phyloP scores from a whole-genome alignment of 1,140 invertebrate genomes.

The Phthorimaea operculella region DNA sequence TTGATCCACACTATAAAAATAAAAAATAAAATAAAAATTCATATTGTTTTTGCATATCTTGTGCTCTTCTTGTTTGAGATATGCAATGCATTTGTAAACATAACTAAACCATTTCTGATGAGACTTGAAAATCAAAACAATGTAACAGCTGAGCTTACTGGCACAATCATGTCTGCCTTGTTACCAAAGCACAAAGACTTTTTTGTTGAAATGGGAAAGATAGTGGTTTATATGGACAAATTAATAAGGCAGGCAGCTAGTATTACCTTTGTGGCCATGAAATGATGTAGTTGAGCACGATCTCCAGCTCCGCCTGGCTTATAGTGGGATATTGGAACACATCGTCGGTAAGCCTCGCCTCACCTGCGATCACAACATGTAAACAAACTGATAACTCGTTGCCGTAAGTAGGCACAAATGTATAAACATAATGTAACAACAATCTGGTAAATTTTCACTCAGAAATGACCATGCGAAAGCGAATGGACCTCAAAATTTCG shows the following conservation, averaged over 20 bases:
- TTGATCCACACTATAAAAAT: constrained; percentile 1
- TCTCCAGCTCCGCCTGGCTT: constrained; percentile 74
- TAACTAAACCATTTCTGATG: constrained; percentile 9
- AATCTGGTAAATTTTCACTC: background rate
- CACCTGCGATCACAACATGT: constrained; percentile 59
- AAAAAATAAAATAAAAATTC: constrained; percentile 13
- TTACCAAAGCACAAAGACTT: too few species aligned
- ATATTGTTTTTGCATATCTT: too few species aligned
- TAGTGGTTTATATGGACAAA: too few species aligned
- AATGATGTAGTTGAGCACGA: constrained; percentile 74
- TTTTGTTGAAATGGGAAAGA: too few species aligned
- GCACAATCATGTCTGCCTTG: too few species aligned
- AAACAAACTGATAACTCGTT: background rate
- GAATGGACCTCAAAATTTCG: constrained; percentile 44
- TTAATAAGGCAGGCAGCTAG: background rate
- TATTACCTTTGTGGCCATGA: constrained; percentile 77
- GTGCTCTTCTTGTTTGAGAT: background rate
- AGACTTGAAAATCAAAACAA: background rate
- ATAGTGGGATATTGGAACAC: constrained; percentile 71
- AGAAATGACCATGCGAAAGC: constrained; percentile 14
- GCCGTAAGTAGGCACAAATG: background rate
- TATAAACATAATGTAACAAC: background rate
- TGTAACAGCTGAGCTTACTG: too few species aligned
- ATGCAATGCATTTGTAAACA: background rate
- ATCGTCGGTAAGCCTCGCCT: constrained; percentile 71